Conservation (phyloP, 2,113 vertebrate genomes). For the Nothoprocta pentlandii region DNA sequence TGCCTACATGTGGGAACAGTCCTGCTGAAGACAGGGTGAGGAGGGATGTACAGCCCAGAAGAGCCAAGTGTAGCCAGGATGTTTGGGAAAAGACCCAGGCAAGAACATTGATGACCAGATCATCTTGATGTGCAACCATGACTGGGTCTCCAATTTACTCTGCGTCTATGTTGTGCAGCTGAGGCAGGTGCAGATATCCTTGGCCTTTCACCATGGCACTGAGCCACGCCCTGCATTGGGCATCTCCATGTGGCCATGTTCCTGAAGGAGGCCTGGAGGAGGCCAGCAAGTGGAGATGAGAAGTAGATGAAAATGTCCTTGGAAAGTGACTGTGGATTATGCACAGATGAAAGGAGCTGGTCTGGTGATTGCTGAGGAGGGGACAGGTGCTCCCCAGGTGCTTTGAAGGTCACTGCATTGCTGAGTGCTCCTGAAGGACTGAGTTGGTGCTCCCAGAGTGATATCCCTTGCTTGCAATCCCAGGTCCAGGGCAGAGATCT, state of each 20-base stretch:
- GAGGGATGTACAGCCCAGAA: not conserved
- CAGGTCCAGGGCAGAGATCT: not conserved
- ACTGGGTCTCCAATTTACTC: not conserved
- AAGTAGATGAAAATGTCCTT: not conserved
- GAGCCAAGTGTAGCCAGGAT: not conserved
- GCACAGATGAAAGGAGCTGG: not conserved
- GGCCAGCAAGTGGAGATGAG: not conserved
- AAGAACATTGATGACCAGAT: not conserved
- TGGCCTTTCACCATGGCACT: not conserved
- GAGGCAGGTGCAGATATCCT: not conserved
- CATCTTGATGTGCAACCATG: not conserved
- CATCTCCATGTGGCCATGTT: not conserved
- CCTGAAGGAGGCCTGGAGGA: not conserved
- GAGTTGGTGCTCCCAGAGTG: not conserved
- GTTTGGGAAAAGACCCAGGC: not conserved
- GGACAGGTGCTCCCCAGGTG: not conserved
- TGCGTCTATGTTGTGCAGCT: not conserved
- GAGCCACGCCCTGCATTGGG: fast-evolving
- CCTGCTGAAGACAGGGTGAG: not conserved
- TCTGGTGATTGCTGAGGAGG: not conserved
- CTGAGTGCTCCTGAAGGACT: not conserved
- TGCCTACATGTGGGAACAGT: not conserved
- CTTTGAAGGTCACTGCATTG: not conserved
- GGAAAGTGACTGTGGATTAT: not conserved
- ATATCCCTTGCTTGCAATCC: not conserved